phyloP scores from a whole-genome alignment of 2,797 vertebrate genomes.

The Onychomys arenicola region DNA sequence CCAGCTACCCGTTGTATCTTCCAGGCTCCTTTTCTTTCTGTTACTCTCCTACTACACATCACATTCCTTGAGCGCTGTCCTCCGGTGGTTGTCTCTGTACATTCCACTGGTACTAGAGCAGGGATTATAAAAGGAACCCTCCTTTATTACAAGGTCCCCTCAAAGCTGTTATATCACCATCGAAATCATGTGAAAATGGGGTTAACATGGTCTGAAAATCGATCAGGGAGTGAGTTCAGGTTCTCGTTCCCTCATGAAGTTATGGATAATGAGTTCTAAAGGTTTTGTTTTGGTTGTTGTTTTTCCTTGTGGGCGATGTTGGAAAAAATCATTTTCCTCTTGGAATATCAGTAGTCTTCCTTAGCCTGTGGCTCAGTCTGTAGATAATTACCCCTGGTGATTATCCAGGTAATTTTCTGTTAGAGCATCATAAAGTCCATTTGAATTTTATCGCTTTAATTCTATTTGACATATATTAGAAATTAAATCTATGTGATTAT shows the following conservation, averaged over 20 bases:
- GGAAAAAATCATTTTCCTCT: background rate
- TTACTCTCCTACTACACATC: accelerated
- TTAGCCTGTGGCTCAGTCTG: background rate
- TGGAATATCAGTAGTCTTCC: background rate
- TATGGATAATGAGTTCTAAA: background rate
- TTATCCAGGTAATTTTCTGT: slow-evolving; percentile 20
- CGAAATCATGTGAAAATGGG: background rate
- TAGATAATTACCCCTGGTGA: background rate
- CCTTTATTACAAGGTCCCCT: background rate
- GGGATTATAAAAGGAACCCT: background rate
- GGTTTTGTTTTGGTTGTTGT: background rate
- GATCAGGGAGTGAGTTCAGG: background rate
- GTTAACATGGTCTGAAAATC: background rate
- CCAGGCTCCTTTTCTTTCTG: background rate
- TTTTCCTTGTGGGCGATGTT: background rate
- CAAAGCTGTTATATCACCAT: background rate
- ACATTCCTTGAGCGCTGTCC: background rate
- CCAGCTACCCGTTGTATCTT: background rate
- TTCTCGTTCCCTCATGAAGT: background rate
- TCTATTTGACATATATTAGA: background rate
- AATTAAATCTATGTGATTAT: slow-evolving; percentile 57
- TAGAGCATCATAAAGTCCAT: background rate
- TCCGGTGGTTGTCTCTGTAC: background rate
- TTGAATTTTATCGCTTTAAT: slow-evolving; percentile 62
- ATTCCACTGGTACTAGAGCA: background rate